Base-by-base conservation (phyloP, 2,888 invertebrate genomes). In the Dicyrtoma fusca region DNA sequence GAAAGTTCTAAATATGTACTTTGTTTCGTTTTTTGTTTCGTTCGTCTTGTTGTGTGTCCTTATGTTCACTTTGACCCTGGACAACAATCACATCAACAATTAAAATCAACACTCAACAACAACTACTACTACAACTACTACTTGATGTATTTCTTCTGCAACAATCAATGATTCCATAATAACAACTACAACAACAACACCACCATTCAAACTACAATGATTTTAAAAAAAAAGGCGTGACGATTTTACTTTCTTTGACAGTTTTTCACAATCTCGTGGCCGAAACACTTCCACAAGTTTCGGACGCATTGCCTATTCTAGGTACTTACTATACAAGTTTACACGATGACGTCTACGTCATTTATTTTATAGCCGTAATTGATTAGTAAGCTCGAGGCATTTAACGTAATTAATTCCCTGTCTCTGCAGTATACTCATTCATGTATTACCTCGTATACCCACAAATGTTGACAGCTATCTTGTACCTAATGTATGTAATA, bases 211-310 rank as follows among this genome's bases (percentile, higher is more conserved):
- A 49, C 13, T 5, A 49, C 49, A 49, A 55, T 25, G 14, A 5
- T 49, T 4, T 49, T 25, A 42, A 69, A 21, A 25, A 42, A 55
- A 55, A 21, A 87, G 87, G 87, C 79, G 86, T 87, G 76, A 87
- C 87, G 75, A 87, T 87, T 79, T 84, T 87, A 79, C 85, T 87
- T 79, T 87, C 87, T 66, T 82, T 87, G 82, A 87, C 86, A 83
- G 87, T 87, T 79, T 87, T 87, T 82, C 83, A 86, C 82, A 84
- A 87, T 79, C 84, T 87, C 78, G 86, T 87, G 76, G 86, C 87
- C 25, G 87, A 87, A 81, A 86, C 86, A 75, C 84, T 87, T 83
- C 87, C 87, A 63, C 86, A 86, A 75, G 86, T 86, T 65, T 86
- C 86, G 57, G 86, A 86, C 81, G 86, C 82, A 65, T 83, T 86